Evolutionary conservation across 2,888 invertebrate genomes (phyloP), one percentile per base, ranked within the genome.

Genomic region (Leucophenga maculata): DNA sequence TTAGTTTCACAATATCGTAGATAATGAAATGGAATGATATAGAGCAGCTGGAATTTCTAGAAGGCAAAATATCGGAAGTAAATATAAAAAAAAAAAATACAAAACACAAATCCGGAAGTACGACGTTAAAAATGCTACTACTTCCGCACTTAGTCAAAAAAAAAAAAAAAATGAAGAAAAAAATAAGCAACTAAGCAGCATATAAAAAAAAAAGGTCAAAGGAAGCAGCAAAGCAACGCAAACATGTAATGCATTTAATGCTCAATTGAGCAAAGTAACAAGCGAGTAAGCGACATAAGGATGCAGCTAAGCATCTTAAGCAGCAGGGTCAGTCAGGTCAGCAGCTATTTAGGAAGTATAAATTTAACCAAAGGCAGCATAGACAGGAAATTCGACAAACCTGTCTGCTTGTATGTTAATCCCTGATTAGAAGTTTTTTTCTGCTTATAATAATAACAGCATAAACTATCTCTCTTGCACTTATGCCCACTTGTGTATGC

Each of bases 401-500:
- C 78, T 78, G 80, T 77, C 80, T 75, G 75, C 69, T 69, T 22
- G 31, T 64, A 64, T 64, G 62, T 46, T 64, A 64, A 64, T 64
- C 62, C 62, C 62, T 48, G 44, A 39, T 39, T 59, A 8, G 26
- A 26, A 16, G 16, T n/a, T 64, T 22, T 64, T 46, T 39, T 22
- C 14, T 62, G 0, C 39, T 64, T 55, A 13, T 26, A 6, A 18
- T 62, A 1, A 18, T 64, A n/a, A 32, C 32, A 32, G 59, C 32
- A 16, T 48, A 66, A 71, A 75, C 74, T 83, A 84, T 81, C 85
- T 83, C 83, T 79, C 80, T 76, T 54, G 73, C 26, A 50, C 48
- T 59, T 32, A 22, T n/a, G 18, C n/a, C n/a, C n/a, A 55, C 59
- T 57, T 52, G 77, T 71, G 69, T 70, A 78, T 76, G 75, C 77